Evolutionary conservation across 2,797 vertebrate species (phyloP), one percentile per base, ranked within the genome.

Genomic region (Acanthurus lineatus): DNA sequence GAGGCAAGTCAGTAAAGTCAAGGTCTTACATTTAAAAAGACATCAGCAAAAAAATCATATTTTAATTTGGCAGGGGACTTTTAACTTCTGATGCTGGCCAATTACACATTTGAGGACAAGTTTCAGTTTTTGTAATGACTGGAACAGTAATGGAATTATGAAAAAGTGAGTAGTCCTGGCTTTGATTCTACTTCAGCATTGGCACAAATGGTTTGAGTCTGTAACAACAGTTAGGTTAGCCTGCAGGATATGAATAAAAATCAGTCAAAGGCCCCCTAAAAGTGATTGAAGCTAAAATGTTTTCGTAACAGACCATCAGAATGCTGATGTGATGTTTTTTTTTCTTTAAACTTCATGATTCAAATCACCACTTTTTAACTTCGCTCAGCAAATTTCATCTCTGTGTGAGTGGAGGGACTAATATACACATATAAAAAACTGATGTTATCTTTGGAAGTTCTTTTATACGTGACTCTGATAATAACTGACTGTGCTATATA

Each of bases 381-480:
- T 42, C 3, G 32, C 32, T 35, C 32, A 35, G 32, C 32, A 35
- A 35, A 35, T 35, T 35, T 35, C 32, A 35, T 35, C 32, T 35
- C 32, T 35, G 32, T 35, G 32, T 35, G 32, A 35, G 32, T 7
- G 32, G 32, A 35, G 32, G 7, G 7, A 47, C 14, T 4, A 9
- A 22, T 16, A 16, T n/a, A 9, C 5, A 17, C 6, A 20, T 0
- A 4, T 49, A 32, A n/a, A 32, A 0, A 20, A 22, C 0, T 51
- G 7, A 52, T 6, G 6, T 45, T 60, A 42, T 72, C 49, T 56
- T 9, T 60, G 12, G 44, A 72, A 19, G 9, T 1, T 74, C 68
- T 25, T 8, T 76, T 62, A 47, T 35, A 51, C 49, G 58, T 6
- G 42, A 75, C 8, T 10, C 42, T 72, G 42, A 72, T 20, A 66